These are phyloP conservation scores for Drosophila neonasuta DNA, from an alignment of 2,888 invertebrate species.

Conservation along the genomic window DNA sequence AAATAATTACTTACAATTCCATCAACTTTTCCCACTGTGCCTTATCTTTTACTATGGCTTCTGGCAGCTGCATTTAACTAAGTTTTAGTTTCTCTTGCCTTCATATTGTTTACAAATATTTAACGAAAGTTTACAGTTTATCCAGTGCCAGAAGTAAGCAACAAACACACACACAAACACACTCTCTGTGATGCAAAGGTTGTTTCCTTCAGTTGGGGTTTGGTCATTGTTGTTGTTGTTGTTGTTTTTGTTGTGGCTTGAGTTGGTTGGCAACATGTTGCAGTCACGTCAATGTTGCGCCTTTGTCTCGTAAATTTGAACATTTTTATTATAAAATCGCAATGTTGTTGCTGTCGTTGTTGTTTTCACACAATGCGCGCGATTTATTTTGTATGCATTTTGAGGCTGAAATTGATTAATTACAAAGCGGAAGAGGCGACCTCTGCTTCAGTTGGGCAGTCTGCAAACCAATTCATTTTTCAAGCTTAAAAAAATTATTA, in stretches of 20 bases:
- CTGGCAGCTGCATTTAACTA: slow-evolving; percentile 52
- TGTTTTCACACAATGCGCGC: slow-evolving; percentile 65
- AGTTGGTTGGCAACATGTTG: slow-evolving; percentile 61
- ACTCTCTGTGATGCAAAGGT: background rate
- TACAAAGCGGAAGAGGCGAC: slow-evolving; percentile 64
- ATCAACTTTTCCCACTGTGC: slow-evolving; percentile 29
- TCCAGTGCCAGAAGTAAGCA: slow-evolving; percentile 44
- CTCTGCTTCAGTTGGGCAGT: slow-evolving; percentile 1
- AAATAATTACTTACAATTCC: background rate
- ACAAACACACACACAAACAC: slow-evolving; percentile 19
- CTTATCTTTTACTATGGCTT: slow-evolving; percentile 41
- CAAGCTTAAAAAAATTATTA: slow-evolving; percentile 50
- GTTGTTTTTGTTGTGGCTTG: slow-evolving; percentile 10
- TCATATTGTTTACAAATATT: slow-evolving; percentile 66
- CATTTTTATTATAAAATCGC: slow-evolving; percentile 67
- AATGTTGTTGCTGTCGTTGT: slow-evolving; percentile 26
- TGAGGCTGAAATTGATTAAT: slow-evolving; percentile 69
- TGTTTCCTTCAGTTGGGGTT: slow-evolving; percentile 27
- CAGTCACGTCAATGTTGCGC: slow-evolving; percentile 66
- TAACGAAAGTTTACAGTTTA: slow-evolving; percentile 62
- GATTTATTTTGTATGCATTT: slow-evolving; percentile 70
- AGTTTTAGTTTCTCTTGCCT: slow-evolving; percentile 48
- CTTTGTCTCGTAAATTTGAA: slow-evolving; percentile 73
- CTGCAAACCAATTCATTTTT: slow-evolving; percentile 46
- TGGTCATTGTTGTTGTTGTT: slow-evolving; percentile 27